Evolutionary conservation across 2,888 invertebrate species (phyloP), one percentile per base, ranked within the genome.

Genomic region (Agelastica alni): DNA sequence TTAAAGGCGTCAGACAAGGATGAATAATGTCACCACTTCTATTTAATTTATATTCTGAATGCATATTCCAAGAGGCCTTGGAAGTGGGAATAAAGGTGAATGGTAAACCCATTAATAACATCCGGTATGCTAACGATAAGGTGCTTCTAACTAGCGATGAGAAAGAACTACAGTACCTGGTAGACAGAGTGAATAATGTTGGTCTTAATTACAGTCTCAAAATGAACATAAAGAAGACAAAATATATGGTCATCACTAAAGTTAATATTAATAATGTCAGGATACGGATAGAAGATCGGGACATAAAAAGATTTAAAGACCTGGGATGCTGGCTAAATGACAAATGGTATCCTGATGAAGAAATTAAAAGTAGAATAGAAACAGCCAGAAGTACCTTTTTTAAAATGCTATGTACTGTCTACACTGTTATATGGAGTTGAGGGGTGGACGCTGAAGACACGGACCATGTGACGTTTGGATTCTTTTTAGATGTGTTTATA

Each of bases 341-440:
- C n/a, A n/a, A n/a, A n/a, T n/a, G n/a, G n/a, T n/a, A n/a, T n/a
- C n/a, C n/a, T n/a, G 18, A 48, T 2, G 17, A 34, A 32, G 16
- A n/a, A n/a, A n/a, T n/a, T 39, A 47, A 31, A 28, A 37, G n/a
- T 55, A 16, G 39, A 56, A 46, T 56, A n/a, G 46, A 45, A 16
- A n/a, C 31, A 13, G 31, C 42, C 1, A 41, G 48, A 17, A 54
- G 22, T 31, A 46, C 48, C n/a, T 56, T 54, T 34, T 13, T 18
- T 4, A 55, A 20, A 44, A 57, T 42, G 7, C 4, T 4, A 22
- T 22, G n/a, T 22, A 22, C 22, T 22, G 7, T 22, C 7, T 7
- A 5, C 4, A 7, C 7, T 22, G 7, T 22, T 22, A n/a, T n/a
- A n/a, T n/a, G n/a, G n/a, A n/a, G n/a, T n/a, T n/a, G n/a, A n/a